Evolutionary conservation across 2,888 invertebrate genomes (phyloP).

Genomic region (Dinocampus coccinellae): DNA sequence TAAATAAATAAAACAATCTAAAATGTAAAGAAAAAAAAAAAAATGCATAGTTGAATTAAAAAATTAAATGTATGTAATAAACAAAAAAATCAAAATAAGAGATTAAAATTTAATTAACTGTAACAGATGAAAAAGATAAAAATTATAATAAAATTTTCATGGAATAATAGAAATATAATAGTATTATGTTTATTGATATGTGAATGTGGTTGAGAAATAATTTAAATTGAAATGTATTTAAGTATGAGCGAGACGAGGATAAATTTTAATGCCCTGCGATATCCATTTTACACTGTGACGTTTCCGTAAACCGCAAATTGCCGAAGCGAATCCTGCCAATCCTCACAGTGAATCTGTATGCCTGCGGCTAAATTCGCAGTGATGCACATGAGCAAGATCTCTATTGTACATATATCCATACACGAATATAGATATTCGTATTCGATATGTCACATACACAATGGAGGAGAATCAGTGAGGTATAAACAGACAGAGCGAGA

Average conservation of each 20-base stretch:
- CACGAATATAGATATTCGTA: background rate
- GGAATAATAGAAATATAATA: no score
- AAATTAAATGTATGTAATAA: no score
- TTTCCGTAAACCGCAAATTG: constrained; percentile 34
- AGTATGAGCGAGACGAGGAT: constrained; percentile 14
- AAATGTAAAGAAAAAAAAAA: background rate
- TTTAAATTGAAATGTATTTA: background rate
- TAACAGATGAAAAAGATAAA: background rate
- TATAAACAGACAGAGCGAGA: background rate
- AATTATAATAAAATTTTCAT: no score
- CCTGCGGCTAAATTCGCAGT: constrained; percentile 18
- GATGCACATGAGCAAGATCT: constrained; percentile 32
- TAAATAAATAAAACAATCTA: no score
- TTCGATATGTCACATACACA: background rate
- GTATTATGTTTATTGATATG: no score
- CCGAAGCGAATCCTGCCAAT: constrained; percentile 27
- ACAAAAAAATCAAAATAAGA: no score
- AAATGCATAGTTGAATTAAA: no score
- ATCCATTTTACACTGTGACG: constrained; percentile 25
- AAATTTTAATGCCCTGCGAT: no score
- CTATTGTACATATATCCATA: background rate
- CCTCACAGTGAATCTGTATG: constrained; percentile 11
- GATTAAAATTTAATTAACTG: background rate
- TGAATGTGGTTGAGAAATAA: background rate
- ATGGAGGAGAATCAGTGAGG: background rate